A percentile compares a stretch with the other conserved stretches of the same genome.
Evolutionary conservation across 2,888 invertebrate genomes (phyloP).

Genomic region (Zaprionus obscuricornis): DNA sequence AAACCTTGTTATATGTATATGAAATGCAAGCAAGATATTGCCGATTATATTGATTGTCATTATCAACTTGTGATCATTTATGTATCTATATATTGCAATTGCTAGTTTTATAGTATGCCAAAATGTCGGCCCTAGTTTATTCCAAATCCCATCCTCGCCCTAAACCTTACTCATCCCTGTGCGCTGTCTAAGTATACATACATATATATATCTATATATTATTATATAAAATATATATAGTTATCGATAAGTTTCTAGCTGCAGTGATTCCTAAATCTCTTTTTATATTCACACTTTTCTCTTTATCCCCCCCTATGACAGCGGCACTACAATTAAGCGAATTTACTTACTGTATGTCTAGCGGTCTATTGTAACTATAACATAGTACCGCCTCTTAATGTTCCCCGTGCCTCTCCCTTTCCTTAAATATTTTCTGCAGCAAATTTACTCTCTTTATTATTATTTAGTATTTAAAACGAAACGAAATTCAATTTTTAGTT

Average conservation of each 20-base stretch:
- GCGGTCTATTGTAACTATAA: slow-evolving; percentile 16
- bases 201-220: too few relatives aligned
- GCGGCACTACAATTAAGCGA: slow-evolving; percentile 48
- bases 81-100: slow-evolving; percentile 42
- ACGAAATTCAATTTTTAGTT: slow-evolving; percentile 45
- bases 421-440: slow-evolving; percentile 30
- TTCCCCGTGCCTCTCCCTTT: not conserved
- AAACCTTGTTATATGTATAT: slow-evolving; percentile 22
- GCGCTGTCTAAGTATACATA: slow-evolving; percentile 51
- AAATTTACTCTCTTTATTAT: slow-evolving; percentile 74
- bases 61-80: slow-evolving; percentile 22
- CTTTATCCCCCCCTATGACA: too few relatives aligned
- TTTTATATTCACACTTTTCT: too few relatives aligned
- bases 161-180: too few relatives aligned
- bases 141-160: too few relatives aligned
- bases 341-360: slow-evolving; percentile 52
- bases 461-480: slow-evolving; percentile 68
- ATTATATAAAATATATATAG: too few relatives aligned
- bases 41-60: too few relatives aligned
- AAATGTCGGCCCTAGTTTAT: slow-evolving; percentile 44
- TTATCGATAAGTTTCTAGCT: slow-evolving; percentile 43
- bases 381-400: not conserved
- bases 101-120: slow-evolving; percentile 75
- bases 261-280: slow-evolving; percentile 19
- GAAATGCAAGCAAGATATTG: slow-evolving; percentile 17